Percentiles rank a stretch among this genome's conserved stretches.
phyloP scores from a whole-genome alignment of 2,113 vertebrate genomes.

The Hyaena hyaena region DNA sequence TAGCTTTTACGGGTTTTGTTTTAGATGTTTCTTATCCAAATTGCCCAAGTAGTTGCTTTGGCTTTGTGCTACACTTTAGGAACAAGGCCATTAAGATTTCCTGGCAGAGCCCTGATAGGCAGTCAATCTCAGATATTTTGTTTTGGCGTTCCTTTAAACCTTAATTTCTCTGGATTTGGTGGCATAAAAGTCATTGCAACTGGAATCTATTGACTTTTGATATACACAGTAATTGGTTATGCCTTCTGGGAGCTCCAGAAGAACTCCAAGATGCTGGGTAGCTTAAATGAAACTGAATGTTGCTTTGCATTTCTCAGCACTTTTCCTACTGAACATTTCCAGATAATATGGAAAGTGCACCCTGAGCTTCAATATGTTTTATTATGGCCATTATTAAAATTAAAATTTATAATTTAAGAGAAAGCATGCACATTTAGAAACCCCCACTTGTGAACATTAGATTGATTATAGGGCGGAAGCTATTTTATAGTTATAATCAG shows the following conservation, averaged over 20 bases:
- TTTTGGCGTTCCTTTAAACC: neutral
- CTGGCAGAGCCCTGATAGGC: neutral
- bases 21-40: neutral
- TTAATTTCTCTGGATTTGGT: slow-evolving; percentile 9
- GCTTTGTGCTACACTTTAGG: neutral
- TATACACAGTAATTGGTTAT: neutral
- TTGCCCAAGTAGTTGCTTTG: neutral
- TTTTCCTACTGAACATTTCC: slow-evolving; percentile 36
- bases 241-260: neutral
- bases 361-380: slow-evolving; percentile 31
- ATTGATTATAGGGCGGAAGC: neutral
- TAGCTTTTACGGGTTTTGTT: neutral
- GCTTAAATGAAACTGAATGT: slow-evolving; percentile 23
- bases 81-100: neutral
- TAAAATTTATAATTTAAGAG: slow-evolving; percentile 57
- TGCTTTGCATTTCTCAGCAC: slow-evolving; percentile 55
- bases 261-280: neutral
- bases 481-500: neutral
- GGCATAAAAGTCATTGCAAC: neutral
- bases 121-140: neutral
- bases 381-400: slow-evolving; percentile 52
- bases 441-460: neutral
- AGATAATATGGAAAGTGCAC: slow-evolving; percentile 43
- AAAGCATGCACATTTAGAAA: neutral
- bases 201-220: neutral